Evolutionary conservation across 2,797 vertebrate species (phyloP).

Genomic region (Gorsachius magnificus): DNA sequence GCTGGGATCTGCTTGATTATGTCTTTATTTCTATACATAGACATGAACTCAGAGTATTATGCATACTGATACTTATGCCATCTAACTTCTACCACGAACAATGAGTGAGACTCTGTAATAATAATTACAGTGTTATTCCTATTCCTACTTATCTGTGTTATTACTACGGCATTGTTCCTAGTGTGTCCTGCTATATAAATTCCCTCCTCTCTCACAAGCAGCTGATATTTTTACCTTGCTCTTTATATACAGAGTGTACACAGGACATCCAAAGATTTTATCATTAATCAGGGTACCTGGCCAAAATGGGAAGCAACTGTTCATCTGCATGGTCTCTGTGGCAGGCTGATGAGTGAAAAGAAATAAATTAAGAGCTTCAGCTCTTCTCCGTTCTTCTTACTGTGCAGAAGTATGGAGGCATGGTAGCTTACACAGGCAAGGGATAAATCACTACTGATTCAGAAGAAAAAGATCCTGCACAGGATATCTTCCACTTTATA

Average conservation of each 20-base stretch:
- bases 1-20: background rate
- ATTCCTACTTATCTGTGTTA: background rate
- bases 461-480: background rate
- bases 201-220: background rate
- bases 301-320: background rate
- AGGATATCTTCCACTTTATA: background rate
- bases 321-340: background rate
- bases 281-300: background rate
- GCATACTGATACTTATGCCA: background rate
- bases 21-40: background rate
- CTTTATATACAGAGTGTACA: background rate
- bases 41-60: background rate
- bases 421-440: background rate
- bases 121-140: background rate
- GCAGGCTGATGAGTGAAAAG: background rate
- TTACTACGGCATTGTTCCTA: background rate
- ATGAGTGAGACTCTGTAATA: background rate
- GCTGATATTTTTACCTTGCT: background rate
- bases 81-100: background rate
- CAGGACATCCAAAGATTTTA: background rate
- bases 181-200: background rate
- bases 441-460: background rate
- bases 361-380: background rate
- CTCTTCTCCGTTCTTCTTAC: background rate
- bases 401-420: accelerated